phyloP scores from a whole-genome alignment of 2,113 vertebrate species.

The Machaerirhynchus nigripectus region DNA sequence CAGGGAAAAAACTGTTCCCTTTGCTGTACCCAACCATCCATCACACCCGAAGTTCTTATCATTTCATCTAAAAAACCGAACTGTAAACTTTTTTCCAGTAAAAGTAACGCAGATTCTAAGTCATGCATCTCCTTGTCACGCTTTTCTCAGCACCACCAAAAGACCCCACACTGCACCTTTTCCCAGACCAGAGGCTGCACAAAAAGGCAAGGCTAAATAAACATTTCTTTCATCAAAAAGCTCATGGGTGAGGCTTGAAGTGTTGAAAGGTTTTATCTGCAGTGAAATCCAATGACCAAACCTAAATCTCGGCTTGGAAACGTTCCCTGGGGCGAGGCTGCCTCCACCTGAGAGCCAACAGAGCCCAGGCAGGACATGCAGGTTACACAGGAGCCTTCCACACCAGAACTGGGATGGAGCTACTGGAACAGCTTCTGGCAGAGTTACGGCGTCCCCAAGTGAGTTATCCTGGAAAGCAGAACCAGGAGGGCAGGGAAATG shows the following conservation, averaged over 20 bases:
- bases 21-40: background rate
- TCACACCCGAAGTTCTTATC: background rate
- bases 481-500: background rate
- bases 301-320: background rate
- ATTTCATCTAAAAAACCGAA: background rate
- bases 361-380: background rate
- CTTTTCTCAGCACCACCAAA: background rate
- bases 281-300: background rate
- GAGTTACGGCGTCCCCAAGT: accelerated
- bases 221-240: conserved; percentile 1
- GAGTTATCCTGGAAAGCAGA: background rate
- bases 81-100: background rate
- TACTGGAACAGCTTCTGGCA: background rate
- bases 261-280: background rate
- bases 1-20: background rate
- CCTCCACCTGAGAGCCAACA: background rate
- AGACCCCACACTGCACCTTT: background rate
- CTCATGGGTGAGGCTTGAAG: background rate
- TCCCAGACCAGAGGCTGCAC: background rate
- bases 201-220: background rate
- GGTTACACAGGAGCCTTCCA: background rate
- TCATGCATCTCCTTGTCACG: accelerated
- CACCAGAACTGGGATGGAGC: background rate
- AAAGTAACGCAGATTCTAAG: background rate
- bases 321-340: accelerated